Evolutionary conservation across 2,797 vertebrate genomes (phyloP).

Genomic region (Cossypha caffra): DNA sequence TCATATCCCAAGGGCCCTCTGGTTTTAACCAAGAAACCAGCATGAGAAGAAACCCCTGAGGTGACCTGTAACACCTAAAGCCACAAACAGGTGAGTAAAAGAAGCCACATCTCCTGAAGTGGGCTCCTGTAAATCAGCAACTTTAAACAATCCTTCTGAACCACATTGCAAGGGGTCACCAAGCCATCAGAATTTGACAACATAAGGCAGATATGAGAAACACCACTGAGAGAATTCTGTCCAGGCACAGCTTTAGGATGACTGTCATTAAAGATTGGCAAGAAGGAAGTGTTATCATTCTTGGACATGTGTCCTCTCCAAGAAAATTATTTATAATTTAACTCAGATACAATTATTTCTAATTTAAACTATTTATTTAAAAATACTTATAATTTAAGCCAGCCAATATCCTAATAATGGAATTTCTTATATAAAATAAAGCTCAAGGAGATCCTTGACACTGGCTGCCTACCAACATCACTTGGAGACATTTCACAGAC

Average conservation of each 20-base stretch:
- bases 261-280: neutral
- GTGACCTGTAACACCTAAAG: neutral
- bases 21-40: neutral
- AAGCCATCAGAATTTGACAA: neutral
- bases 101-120: neutral
- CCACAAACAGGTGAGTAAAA: neutral
- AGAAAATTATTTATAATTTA: neutral
- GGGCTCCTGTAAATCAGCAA: neutral
- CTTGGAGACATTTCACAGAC: neutral
- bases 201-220: neutral
- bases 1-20: neutral
- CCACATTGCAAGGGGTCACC: rapidly evolving
- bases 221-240: neutral
- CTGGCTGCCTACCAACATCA: neutral
- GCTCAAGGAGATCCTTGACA: neutral
- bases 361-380: neutral
- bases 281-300: neutral
- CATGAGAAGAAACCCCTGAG: neutral
- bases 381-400: neutral
- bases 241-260: neutral
- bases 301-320: neutral
- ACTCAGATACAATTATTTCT: neutral
- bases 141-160: neutral
- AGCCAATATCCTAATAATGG: neutral
- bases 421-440: neutral